Evolutionary conservation across 2,797 vertebrate species (phyloP).

Genomic region (Poliocrania exsul): DNA sequence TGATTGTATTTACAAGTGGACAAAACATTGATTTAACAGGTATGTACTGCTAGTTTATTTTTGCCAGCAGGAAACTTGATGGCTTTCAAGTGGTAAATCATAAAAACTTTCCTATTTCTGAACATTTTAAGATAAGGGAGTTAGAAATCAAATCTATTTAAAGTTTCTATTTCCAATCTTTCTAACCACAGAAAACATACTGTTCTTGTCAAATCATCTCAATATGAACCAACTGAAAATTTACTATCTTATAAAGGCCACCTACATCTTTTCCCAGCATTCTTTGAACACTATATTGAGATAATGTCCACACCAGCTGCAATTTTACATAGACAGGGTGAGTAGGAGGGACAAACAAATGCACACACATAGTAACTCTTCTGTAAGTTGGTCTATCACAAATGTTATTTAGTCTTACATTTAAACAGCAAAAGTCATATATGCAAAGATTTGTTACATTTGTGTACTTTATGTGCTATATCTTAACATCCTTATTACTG

Average conservation of each 20-base stretch:
- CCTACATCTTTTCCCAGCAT: slow-evolving; percentile 32
- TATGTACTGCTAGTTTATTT: slow-evolving; percentile 56
- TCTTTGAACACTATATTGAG: neutral
- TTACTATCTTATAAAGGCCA: slow-evolving; percentile 59
- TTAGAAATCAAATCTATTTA: slow-evolving; percentile 88
- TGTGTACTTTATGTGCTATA: neutral
- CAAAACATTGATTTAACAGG: slow-evolving; percentile 72
- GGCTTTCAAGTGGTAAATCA: slow-evolving; percentile 89
- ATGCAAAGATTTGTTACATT: neutral
- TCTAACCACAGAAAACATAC: slow-evolving; percentile 67
- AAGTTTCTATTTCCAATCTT: slow-evolving; percentile 80
- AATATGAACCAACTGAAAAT: slow-evolving; percentile 80
- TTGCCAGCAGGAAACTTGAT: slow-evolving; percentile 82
- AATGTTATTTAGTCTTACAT: neutral
- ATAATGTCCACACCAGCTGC: neutral
- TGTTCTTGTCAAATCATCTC: slow-evolving; percentile 79
- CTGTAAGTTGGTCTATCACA: neutral
- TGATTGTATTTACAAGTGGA: slow-evolving; percentile 46
- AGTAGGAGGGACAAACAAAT: neutral
- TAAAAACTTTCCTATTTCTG: slow-evolving; percentile 83
- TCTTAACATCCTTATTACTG: neutral
- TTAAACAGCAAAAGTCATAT: neutral
- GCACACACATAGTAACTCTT: neutral
- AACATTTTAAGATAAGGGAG: slow-evolving; percentile 88
- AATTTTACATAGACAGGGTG: neutral